Evolutionary conservation across 2,113 vertebrate species (phyloP).

Genomic region (Otolemur garnettii): DNA sequence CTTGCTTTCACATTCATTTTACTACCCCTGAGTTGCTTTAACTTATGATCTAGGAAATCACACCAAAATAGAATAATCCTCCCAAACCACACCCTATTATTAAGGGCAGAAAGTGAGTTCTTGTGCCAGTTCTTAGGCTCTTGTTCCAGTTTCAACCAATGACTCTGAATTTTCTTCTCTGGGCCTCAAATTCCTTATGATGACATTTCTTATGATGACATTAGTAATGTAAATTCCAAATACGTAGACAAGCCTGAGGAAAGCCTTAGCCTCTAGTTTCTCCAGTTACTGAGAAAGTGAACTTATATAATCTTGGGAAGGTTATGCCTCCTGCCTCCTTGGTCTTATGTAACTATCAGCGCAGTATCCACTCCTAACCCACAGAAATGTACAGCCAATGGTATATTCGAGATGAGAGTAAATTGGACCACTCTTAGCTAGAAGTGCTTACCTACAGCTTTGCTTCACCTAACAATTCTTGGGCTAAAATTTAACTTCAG

Average conservation of each 20-base stretch:
- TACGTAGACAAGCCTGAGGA: background rate
- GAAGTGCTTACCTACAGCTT: background rate
- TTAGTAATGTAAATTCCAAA: constrained; percentile 38
- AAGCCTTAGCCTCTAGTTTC: background rate
- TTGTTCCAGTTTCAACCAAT: constrained; percentile 40
- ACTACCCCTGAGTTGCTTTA: background rate
- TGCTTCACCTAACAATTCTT: constrained; percentile 27
- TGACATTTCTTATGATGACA: background rate
- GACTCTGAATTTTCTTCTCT: constrained; percentile 25
- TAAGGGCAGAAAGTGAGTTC: constrained; percentile 37
- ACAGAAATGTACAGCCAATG: constrained; percentile 9
- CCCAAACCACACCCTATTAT: background rate
- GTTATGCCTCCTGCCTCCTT: background rate
- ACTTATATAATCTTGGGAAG: background rate
- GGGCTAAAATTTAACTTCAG: constrained; percentile 37
- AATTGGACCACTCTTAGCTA: background rate
- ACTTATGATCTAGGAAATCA: constrained; percentile 25
- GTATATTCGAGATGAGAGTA: background rate
- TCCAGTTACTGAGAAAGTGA: background rate
- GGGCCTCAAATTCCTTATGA: background rate
- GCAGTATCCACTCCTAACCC: constrained; percentile 27
- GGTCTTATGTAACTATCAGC: background rate
- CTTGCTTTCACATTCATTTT: constrained; percentile 48
- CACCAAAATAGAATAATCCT: constrained; percentile 24
- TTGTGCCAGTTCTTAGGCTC: constrained; percentile 35